Evolutionary conservation across 92 coral and sea anemone genomes (phyloP).

Genomic region (Zoanthus sociatus): DNA sequence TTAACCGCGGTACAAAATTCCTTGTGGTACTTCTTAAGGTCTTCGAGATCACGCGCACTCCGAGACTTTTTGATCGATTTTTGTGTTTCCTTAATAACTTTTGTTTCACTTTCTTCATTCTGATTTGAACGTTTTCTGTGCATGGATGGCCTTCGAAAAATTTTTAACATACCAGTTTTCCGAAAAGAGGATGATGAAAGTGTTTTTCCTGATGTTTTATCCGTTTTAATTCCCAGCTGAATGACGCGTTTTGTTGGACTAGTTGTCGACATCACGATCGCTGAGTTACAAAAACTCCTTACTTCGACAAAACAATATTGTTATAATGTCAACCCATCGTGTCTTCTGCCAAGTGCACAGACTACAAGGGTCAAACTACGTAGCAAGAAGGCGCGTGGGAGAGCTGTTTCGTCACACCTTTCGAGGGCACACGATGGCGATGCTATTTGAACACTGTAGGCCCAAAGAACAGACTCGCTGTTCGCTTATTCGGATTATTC

Average conservation of each 20-base stretch:
- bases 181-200: slow-evolving; percentile 54
- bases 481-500: slow-evolving; percentile 37
- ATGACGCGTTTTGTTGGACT: slow-evolving; percentile 15
- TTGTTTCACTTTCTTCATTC: slow-evolving; percentile 50
- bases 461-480: slow-evolving; percentile 30
- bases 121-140: slow-evolving; percentile 61
- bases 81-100: slow-evolving; percentile 1
- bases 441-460: slow-evolving; percentile 39
- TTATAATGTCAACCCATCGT: slow-evolving; percentile 32
- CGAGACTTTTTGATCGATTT: slow-evolving; percentile 56
- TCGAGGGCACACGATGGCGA: slow-evolving; percentile 20
- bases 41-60: slow-evolving; percentile 89
- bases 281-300: neutral
- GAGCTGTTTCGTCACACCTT: slow-evolving; percentile 44
- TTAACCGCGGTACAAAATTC: slow-evolving; percentile 85
- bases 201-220: slow-evolving; percentile 21
- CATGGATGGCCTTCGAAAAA: slow-evolving; percentile 81
- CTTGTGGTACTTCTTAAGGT: slow-evolving; percentile 83
- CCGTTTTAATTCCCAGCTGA: slow-evolving; percentile 41
- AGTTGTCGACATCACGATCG: slow-evolving; percentile 25
- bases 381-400: slow-evolving; percentile 38
- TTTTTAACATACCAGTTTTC: slow-evolving; percentile 61
- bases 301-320: neutral
- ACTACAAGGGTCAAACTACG: slow-evolving; percentile 27
- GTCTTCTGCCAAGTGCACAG: slow-evolving; percentile 3